A percentile compares a stretch with the other conserved stretches of the same genome.
Conservation (phyloP, 2,888 invertebrate species). For the Chydorus sphaericus region DNA sequence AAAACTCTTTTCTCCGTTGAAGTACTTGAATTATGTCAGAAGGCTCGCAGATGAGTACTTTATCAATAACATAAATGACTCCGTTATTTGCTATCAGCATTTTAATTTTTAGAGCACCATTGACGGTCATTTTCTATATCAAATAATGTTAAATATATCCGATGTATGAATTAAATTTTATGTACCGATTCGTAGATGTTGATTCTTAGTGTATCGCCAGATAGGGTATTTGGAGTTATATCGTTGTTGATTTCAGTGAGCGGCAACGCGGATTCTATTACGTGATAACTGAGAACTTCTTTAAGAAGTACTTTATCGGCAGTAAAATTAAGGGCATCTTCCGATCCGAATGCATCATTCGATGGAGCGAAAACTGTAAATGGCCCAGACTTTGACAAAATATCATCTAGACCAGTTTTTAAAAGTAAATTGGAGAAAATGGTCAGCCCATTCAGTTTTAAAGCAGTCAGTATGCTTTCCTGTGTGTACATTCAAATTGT, state of each 20-base stretch:
- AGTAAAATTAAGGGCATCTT: neutral
- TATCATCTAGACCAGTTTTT: conserved; percentile 11
- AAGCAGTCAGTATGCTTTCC: neutral
- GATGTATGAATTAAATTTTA: neutral
- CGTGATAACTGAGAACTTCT: conserved; percentile 14
- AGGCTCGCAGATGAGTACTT: conserved; percentile 8
- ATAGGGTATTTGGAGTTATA: neutral
- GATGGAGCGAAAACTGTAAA: conserved; percentile 17
- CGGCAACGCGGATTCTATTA: conserved; percentile 9
- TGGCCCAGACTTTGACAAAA: conserved; percentile 13
- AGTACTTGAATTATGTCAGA: neutral
- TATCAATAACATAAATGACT: conserved; percentile 18
- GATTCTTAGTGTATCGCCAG: neutral
- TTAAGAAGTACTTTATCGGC: neutral
- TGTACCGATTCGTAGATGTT: neutral
- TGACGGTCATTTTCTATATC: neutral
- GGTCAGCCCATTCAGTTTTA: neutral
- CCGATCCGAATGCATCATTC: conserved; percentile 13
- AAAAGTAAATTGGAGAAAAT: conserved; percentile 5
- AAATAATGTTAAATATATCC: neutral
- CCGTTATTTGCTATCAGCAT: conserved; percentile 13
- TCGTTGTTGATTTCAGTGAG: conserved; percentile 4
- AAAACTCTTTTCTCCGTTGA: neutral
- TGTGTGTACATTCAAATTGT: neutral
- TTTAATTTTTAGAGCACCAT: neutral